phyloP scores from a whole-genome alignment of 2,113 vertebrate species.

The Etheostoma cragini region DNA sequence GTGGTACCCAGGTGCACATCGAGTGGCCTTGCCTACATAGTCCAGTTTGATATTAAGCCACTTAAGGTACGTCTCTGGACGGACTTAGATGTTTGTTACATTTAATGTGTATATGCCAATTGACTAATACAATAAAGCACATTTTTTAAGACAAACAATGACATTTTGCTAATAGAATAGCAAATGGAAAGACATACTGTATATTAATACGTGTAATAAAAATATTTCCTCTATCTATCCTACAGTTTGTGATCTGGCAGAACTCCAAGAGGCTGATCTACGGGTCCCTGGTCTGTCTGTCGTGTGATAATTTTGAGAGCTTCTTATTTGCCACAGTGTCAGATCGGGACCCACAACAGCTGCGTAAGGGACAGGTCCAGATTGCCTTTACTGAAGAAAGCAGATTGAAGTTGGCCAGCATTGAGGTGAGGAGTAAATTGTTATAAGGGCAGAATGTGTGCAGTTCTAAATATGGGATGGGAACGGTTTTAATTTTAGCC shows the following conservation, averaged over 20 bases:
- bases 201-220: neutral
- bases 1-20: conserved; percentile 85
- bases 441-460: neutral
- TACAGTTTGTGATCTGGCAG: conserved; percentile 90
- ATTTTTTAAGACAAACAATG: neutral
- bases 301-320: conserved; percentile 91
- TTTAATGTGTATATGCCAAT: neutral
- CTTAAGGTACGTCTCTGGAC: conserved; percentile 77
- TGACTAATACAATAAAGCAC: neutral
- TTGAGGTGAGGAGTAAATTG: conserved; percentile 57
- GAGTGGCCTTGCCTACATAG: conserved; percentile 87
- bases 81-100: neutral
- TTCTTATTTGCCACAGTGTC: conserved; percentile 93
- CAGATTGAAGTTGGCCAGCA: conserved; percentile 79
- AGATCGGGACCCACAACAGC: conserved; percentile 83
- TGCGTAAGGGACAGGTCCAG: conserved; percentile 85
- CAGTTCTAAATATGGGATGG: neutral
- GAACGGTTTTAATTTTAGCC: neutral
- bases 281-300: conserved; percentile 94
- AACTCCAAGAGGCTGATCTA: conserved; percentile 93
- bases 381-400: conserved; percentile 89
- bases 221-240: neutral
- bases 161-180: neutral
- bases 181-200: neutral
- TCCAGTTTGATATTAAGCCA: conserved; percentile 88